Conservation (phyloP, 1,140 invertebrate genomes). For the Globodera rostochiensis region DNA sequence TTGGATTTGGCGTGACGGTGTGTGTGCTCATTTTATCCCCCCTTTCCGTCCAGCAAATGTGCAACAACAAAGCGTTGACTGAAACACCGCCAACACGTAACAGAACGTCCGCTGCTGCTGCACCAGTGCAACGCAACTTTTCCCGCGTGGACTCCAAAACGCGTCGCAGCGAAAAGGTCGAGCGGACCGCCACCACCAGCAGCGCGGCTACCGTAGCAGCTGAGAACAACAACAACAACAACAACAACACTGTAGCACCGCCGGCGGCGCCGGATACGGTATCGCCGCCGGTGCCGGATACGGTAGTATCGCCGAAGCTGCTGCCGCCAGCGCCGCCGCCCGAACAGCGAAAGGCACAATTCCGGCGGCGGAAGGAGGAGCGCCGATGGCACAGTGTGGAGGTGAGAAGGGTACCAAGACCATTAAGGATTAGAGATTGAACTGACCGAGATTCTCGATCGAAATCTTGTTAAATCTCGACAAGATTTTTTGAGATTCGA, state of each 20-base stretch:
- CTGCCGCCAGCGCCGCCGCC: background rate
- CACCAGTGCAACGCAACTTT: background rate
- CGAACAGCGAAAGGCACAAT: constrained; percentile 15
- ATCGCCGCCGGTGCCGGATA: background rate
- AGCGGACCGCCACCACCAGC: background rate
- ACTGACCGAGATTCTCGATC: too few relatives aligned
- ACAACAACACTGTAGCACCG: background rate
- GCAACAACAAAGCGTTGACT: constrained; percentile 15
- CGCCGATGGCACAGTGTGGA: constrained; percentile 60
- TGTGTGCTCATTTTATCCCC: too few relatives aligned
- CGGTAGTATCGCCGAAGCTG: background rate
- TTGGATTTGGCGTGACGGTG: too few relatives aligned
- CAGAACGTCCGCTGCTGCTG: background rate
- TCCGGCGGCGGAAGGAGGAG: constrained; percentile 39
- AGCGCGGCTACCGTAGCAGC: background rate
- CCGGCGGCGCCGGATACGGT: background rate
- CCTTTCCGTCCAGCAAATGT: background rate
- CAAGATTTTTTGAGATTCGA: too few relatives aligned
- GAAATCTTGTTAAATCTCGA: too few relatives aligned
- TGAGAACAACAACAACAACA: background rate
- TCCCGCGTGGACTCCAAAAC: constrained; percentile 4
- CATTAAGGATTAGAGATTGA: too few relatives aligned
- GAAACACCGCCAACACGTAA: constrained; percentile 9
- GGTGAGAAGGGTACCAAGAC: constrained; percentile 8
- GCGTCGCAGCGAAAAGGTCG: background rate